Evolutionary conservation across 2,797 vertebrate genomes (phyloP).

Genomic region (Choloepus didactylus): DNA sequence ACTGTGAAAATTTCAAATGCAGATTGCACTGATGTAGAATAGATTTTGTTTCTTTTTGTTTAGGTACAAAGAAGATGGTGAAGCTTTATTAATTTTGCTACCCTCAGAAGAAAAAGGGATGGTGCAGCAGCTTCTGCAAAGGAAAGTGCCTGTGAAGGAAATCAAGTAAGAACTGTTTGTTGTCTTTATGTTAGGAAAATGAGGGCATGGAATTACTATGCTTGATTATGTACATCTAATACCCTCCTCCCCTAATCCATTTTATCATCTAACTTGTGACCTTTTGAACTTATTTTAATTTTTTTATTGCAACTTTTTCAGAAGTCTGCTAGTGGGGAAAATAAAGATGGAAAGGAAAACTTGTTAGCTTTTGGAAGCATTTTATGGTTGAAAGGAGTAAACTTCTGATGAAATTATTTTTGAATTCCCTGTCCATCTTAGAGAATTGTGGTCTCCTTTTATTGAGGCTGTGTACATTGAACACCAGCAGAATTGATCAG

Average conservation of each 20-base stretch:
- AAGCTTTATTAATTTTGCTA: slow-evolving; percentile 95
- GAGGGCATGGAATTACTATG: background rate
- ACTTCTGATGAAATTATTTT: slow-evolving; percentile 36
- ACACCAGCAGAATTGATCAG: background rate
- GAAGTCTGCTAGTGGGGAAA: slow-evolving; percentile 23
- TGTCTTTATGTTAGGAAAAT: slow-evolving; percentile 32
- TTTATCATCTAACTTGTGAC: background rate
- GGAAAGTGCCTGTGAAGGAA: slow-evolving; percentile 96
- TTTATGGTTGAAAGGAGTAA: slow-evolving; percentile 27
- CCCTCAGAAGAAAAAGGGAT: slow-evolving; percentile 96
- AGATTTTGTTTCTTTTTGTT: slow-evolving; percentile 35
- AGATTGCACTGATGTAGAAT: slow-evolving; percentile 48
- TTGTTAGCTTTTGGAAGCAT: background rate
- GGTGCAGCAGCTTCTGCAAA: slow-evolving; percentile 93
- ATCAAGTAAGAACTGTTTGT: slow-evolving; percentile 91
- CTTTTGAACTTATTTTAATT: background rate
- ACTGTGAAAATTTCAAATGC: slow-evolving; percentile 54
- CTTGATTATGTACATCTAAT: background rate
- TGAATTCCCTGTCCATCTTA: background rate
- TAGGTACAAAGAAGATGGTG: slow-evolving; percentile 97
- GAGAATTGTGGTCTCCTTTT: background rate
- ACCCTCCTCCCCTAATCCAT: background rate
- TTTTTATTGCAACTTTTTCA: slow-evolving; percentile 5
- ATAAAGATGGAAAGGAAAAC: slow-evolving; percentile 3
- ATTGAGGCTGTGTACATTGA: background rate